Conservation (phyloP, 2,888 invertebrate species). For the Sturmia bella region DNA sequence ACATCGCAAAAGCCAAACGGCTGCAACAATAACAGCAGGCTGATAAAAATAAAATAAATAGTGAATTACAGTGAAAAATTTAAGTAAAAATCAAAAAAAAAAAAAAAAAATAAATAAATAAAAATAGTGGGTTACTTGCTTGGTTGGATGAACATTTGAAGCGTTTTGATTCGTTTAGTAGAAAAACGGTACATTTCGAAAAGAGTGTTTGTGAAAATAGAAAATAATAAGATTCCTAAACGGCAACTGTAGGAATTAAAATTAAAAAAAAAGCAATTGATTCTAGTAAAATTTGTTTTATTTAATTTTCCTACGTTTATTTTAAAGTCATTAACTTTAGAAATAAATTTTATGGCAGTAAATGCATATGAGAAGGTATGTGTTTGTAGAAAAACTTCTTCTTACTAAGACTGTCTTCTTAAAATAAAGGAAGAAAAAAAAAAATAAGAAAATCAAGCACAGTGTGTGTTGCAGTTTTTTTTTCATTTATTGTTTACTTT, state of each 20-base stretch:
- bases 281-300: no score
- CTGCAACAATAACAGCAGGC: conserved; percentile 41
- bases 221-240: not conserved
- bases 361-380: no score
- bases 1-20: not conserved
- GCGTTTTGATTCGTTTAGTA: not conserved
- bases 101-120: no score
- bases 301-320: no score
- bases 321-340: no score
- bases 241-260: no score
- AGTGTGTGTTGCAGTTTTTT: not conserved
- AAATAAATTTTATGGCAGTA: no score
- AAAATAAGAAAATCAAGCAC: not conserved
- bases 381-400: not conserved
- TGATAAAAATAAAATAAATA: conserved; percentile 27
- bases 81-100: conserved; percentile 14
- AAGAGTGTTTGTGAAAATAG: conserved; percentile 7
- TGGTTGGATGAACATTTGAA: conserved; percentile 14
- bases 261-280: no score
- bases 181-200: conserved; percentile 10
- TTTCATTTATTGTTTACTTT: conserved; percentile 63
- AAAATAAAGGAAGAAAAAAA: not conserved
- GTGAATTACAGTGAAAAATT: conserved; percentile 27
- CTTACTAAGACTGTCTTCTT: not conserved
- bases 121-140: conserved; percentile 25